Conservation (phyloP, 2,113 vertebrate species). For the Neoarius graeffei region DNA sequence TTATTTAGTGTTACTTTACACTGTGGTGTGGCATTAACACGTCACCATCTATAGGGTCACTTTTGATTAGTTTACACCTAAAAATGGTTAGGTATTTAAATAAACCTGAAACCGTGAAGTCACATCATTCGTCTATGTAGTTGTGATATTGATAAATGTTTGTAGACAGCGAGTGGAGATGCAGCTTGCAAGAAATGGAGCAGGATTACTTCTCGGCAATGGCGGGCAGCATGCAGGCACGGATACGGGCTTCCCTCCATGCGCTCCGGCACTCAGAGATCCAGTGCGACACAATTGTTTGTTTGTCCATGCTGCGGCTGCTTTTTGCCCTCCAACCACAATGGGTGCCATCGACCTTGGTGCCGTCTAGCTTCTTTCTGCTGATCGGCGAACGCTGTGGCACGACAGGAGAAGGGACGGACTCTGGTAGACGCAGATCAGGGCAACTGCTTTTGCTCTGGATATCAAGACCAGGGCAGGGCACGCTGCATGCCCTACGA, state of each 20-base stretch:
- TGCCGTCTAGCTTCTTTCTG: slow-evolving; percentile 42
- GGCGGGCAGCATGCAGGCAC: slow-evolving; percentile 72
- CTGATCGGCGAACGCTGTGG: slow-evolving; percentile 49
- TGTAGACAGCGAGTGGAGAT: background rate
- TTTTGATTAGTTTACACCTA: slow-evolving; percentile 44
- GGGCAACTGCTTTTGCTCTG: slow-evolving; percentile 60
- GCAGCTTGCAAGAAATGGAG: background rate
- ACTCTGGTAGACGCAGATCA: slow-evolving; percentile 51
- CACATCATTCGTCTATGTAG: slow-evolving; percentile 1
- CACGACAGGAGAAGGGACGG: background rate
- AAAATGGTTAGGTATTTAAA: slow-evolving; percentile 44
- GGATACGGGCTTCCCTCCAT: slow-evolving; percentile 72
- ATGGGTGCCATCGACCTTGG: slow-evolving; percentile 24
- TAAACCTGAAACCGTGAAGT: slow-evolving; percentile 36
- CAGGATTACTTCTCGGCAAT: slow-evolving; percentile 70
- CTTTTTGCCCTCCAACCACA: slow-evolving; percentile 56
- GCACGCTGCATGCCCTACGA: slow-evolving; percentile 30
- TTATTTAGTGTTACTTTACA: slow-evolving; percentile 48
- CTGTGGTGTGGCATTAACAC: slow-evolving; percentile 45
- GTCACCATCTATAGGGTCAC: slow-evolving; percentile 52
- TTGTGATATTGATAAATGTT: slow-evolving; percentile 17
- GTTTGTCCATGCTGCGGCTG: slow-evolving; percentile 43
- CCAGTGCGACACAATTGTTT: slow-evolving; percentile 63
- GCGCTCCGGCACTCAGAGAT: slow-evolving; percentile 68
- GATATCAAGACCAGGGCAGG: slow-evolving; percentile 55